These are phyloP conservation scores for Steinernema hermaphroditum DNA, from an alignment of 2,888 invertebrate genomes.

Conservation along the genomic window DNA sequence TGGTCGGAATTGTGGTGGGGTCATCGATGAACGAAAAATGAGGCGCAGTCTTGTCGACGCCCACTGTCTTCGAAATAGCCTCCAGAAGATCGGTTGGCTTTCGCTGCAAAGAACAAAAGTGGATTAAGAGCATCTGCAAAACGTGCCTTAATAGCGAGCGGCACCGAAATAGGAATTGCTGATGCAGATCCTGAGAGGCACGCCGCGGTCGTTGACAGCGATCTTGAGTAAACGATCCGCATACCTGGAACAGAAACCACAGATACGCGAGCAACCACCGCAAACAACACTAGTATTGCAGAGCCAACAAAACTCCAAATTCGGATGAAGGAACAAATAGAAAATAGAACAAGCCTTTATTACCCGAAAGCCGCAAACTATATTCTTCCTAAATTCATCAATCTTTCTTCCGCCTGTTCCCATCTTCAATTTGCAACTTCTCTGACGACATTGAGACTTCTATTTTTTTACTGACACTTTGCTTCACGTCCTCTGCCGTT, in stretches of 20 bases:
- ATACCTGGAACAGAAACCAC: not conserved
- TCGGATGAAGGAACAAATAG: not conserved
- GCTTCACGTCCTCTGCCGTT: conserved; percentile 2
- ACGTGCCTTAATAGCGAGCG: not conserved
- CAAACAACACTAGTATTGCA: too few species aligned
- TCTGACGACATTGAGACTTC: not conserved
- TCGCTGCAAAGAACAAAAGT: conserved; percentile 71
- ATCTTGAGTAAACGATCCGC: not conserved
- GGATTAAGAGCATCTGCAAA: not conserved
- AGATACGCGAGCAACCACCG: too few species aligned
- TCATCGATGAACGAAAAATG: conserved; percentile 90
- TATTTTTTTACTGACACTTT: not conserved
- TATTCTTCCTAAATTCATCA: not conserved
- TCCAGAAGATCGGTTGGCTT: conserved; percentile 81
- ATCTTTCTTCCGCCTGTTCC: not conserved
- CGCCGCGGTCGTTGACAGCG: not conserved
- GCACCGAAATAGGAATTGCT: not conserved
- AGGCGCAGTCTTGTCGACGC: conserved; percentile 81
- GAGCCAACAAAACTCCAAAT: too few species aligned
- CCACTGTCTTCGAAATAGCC: conserved; percentile 77
- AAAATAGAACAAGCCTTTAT: not conserved
- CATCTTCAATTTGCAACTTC: not conserved
- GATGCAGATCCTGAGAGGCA: not conserved
- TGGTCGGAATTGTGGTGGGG: conserved; percentile 71
- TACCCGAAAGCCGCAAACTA: conserved; percentile 5